These are phyloP conservation scores for Drosophila lacteicornis DNA, from an alignment of 1,140 invertebrate species.

Conservation along the genomic window DNA sequence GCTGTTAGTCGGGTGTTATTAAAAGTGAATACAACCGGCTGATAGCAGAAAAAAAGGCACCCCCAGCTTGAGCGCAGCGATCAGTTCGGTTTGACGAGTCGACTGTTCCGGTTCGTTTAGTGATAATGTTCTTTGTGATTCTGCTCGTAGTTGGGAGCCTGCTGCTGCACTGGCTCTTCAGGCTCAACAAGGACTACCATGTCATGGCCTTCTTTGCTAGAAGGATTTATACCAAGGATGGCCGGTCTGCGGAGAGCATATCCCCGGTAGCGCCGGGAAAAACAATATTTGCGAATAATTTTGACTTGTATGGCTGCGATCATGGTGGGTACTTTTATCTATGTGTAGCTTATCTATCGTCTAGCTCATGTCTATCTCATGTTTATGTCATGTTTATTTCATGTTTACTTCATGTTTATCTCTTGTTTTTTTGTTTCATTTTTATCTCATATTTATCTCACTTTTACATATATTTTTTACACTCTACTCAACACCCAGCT, in stretches of 20 bases:
- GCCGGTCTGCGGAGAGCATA: slow-evolving; percentile 37
- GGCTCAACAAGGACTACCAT: slow-evolving; percentile 55
- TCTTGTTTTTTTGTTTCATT: background rate
- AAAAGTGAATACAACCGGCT: slow-evolving; percentile 1
- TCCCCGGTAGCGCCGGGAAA: slow-evolving; percentile 39
- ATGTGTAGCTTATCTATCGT: no score
- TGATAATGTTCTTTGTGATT: slow-evolving; percentile 19
- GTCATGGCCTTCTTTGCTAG: slow-evolving; percentile 54
- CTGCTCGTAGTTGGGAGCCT: slow-evolving; percentile 28
- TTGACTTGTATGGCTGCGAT: slow-evolving; percentile 53
- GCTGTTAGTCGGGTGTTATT: background rate
- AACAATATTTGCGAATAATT: slow-evolving; percentile 56
- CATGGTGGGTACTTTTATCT: slow-evolving; percentile 34
- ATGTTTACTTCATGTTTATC: background rate
- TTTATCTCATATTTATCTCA: background rate
- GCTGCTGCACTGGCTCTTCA: slow-evolving; percentile 50
- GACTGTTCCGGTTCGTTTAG: background rate
- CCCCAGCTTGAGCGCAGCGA: background rate
- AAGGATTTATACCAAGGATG: slow-evolving; percentile 48
- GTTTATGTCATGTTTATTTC: background rate
- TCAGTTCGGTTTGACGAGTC: slow-evolving; percentile 7
- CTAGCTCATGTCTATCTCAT: no score
- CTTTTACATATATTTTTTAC: background rate
- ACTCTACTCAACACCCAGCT: slow-evolving; percentile 11
- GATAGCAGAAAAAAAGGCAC: slow-evolving; percentile 11